A percentile compares a stretch with the other conserved stretches of the same genome.
Evolutionary conservation across 2,888 invertebrate genomes (phyloP).

Genomic region (Amiota mariae): DNA sequence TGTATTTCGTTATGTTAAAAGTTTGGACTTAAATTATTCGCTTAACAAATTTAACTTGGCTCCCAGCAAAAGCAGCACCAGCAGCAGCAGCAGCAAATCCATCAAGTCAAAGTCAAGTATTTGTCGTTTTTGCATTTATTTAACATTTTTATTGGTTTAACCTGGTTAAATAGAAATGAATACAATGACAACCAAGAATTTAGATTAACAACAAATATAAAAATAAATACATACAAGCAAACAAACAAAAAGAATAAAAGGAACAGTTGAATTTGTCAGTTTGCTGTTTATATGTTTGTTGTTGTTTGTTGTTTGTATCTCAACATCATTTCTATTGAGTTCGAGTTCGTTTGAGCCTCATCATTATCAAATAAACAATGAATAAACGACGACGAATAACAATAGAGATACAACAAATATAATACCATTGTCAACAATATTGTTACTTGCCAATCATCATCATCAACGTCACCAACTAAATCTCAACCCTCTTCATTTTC

Average conservation of each 20-base stretch:
- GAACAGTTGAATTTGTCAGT: no score
- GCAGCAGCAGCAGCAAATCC: background rate
- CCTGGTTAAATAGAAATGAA: constrained; percentile 50
- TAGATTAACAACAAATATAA: constrained; percentile 3
- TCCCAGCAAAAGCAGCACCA: no score
- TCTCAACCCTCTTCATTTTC: constrained; percentile 38
- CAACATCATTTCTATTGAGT: no score
- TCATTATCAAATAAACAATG: background rate
- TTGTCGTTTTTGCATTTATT: constrained; percentile 62
- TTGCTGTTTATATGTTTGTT: no score
- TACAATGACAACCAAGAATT: background rate
- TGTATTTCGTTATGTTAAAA: constrained; percentile 1
- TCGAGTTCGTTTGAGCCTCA: background rate
- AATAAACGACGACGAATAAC: constrained; percentile 39
- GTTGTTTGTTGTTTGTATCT: constrained; percentile 9
- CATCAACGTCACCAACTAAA: constrained; percentile 22
- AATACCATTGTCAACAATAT: constrained; percentile 51
- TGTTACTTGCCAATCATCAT: constrained; percentile 40
- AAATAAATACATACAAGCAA: constrained; percentile 29
- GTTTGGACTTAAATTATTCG: background rate
- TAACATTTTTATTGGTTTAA: constrained; percentile 64
- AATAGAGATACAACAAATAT: background rate
- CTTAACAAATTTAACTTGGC: no score
- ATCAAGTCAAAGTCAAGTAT: constrained; percentile 49
- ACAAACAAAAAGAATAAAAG: no score